Conservation (phyloP, 30 jellyfish, hydroid and myxozoan genomes). For the Pseudorhiza aurosa region DNA sequence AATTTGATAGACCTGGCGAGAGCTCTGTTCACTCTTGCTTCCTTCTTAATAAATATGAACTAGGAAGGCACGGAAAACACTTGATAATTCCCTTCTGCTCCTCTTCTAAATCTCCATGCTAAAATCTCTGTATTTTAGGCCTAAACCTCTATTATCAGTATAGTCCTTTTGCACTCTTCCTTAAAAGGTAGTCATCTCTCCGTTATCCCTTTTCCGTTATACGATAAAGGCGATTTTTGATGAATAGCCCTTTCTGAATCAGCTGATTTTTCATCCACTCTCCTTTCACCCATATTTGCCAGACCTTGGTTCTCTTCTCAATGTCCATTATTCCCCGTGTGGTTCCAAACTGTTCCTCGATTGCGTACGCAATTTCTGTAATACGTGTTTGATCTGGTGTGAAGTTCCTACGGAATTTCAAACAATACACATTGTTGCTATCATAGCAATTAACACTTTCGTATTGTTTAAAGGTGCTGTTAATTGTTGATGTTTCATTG, state of each 20-base stretch:
- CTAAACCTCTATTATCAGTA: too few species aligned
- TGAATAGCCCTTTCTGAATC: constrained; percentile 6
- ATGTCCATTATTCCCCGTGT: neutral
- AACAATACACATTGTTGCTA: neutral
- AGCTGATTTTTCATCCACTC: constrained; percentile 7
- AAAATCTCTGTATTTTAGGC: too few species aligned
- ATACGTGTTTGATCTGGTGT: neutral
- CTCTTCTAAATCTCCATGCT: too few species aligned
- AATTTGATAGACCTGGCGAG: too few species aligned
- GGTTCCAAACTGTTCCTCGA: constrained; percentile 34
- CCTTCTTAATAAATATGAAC: too few species aligned
- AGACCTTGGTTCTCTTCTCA: neutral
- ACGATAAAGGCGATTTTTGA: constrained; percentile 1
- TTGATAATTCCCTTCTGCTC: too few species aligned
- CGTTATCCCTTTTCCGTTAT: too few species aligned
- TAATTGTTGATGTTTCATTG: neutral
- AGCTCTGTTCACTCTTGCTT: too few species aligned
- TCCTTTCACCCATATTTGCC: constrained; percentile 45
- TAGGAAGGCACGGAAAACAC: too few species aligned
- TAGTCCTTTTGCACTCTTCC: too few species aligned
- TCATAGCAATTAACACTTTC: too few species aligned
- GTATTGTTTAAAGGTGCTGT: neutral
- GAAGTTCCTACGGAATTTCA: constrained; percentile 30
- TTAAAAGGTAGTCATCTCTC: too few species aligned
- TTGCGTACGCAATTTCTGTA: constrained; percentile 20